Base-by-base conservation (phyloP, 2,888 invertebrate genomes). In the Amphipoea lucens region DNA sequence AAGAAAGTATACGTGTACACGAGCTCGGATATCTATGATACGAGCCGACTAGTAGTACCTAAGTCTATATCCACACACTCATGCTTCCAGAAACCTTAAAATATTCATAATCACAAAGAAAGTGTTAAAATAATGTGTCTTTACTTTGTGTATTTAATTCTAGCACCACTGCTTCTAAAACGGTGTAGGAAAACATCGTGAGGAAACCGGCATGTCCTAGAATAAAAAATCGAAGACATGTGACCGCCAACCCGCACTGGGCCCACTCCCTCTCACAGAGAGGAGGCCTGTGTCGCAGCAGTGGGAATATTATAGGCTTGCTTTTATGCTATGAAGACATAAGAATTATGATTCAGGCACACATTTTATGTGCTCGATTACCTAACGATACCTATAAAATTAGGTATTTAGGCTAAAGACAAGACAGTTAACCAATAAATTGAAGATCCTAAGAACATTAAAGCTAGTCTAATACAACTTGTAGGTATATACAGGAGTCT, bases 121-220 rank as follows among this genome's bases (percentile, higher is more conserved):
- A n/a, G 40, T 71, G 40, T 40, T 11, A 40, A 57, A 69, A 51
- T 69, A 69, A 69, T 20, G 6, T 57, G n/a, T 57, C 63, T 63
- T 63, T 63, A 36, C 36, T 1, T 63, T 36, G 17, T 36, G 7
- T 7, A 36, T 14, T 17, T 7, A 17, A 17, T 62, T 14, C 14
- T 14, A 17, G 1, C 62, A 62, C 62, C 29, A 57, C 23, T 23
- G 23, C 11, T 57, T 23, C 23, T 4, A n/a, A 57, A 57, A 23
- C 57, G 23, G 4, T 1, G n/a, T n/a, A 57, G 9, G 3, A n/a
- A 57, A 57, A 57, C 11, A 57, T 57, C 57, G 23, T 57, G 23
- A 57, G 2, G 23, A 57, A 57, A 23, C 23, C 54, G n/a, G 23
- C 57, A n/a, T 57, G 23, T 11, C 57, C n/a, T 57, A n/a, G 57